Evolutionary conservation across 2,797 vertebrate genomes (phyloP).

Genomic region (Hemitrygon akajei): DNA sequence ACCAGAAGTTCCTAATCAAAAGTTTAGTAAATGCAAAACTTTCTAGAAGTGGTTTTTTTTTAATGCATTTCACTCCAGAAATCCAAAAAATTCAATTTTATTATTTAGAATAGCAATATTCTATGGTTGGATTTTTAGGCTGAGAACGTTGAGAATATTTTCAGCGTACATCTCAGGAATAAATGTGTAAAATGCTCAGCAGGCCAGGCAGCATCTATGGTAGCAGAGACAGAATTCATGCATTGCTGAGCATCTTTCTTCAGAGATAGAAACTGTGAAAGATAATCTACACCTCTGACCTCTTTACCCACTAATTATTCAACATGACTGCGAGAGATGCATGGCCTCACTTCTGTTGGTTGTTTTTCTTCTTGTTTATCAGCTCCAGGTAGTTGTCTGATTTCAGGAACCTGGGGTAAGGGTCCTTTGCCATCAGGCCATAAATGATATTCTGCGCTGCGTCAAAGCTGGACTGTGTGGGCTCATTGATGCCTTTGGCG

Average conservation of each 20-base stretch:
- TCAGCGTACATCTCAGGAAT: neutral
- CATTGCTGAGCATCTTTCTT: too few relatives aligned
- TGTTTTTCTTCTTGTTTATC: slow-evolving; percentile 58
- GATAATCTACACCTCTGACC: neutral
- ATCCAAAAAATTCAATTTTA: too few relatives aligned
- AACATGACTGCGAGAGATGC: slow-evolving; percentile 44
- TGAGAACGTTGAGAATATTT: neutral
- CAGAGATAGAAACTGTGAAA: too few relatives aligned
- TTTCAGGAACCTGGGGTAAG: slow-evolving; percentile 87
- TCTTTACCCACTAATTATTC: neutral
- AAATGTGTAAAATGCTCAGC: too few relatives aligned
- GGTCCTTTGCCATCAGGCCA: slow-evolving; percentile 87
- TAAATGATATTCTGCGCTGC: slow-evolving; percentile 82
- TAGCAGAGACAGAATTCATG: too few relatives aligned
- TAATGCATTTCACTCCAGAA: too few relatives aligned
- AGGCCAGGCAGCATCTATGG: too few relatives aligned
- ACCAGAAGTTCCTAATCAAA: too few relatives aligned
- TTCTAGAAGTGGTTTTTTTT: too few relatives aligned
- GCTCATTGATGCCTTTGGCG: slow-evolving; percentile 75
- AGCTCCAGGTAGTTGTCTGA: slow-evolving; percentile 81
- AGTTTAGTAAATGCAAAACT: too few relatives aligned
- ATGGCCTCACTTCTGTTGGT: slow-evolving; percentile 67
- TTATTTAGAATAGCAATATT: too few relatives aligned
- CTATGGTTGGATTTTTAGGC: too few relatives aligned
- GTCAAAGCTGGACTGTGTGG: slow-evolving; percentile 81